Percentiles rank a stretch among this genome's conserved stretches.
Evolutionary conservation across 2,888 invertebrate genomes (phyloP).

Genomic region (Graphium colonna): DNA sequence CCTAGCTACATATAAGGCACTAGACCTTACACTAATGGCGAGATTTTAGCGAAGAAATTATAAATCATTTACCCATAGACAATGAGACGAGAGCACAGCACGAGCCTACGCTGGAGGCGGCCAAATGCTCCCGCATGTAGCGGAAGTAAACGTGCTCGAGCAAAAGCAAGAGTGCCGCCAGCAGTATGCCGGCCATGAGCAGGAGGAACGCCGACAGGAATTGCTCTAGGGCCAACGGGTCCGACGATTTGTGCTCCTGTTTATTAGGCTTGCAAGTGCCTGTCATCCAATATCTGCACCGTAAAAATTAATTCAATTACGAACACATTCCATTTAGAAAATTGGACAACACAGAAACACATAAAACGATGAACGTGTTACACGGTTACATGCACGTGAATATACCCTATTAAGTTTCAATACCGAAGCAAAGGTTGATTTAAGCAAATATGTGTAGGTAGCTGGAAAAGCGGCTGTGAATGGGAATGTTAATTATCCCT

Average conservation of each 20-base stretch:
- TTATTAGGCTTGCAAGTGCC: conserved; percentile 96
- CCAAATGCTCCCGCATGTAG: conserved; percentile 92
- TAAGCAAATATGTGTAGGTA: conserved; percentile 7
- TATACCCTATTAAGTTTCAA: background rate
- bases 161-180: conserved; percentile 92
- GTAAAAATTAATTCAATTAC: background rate
- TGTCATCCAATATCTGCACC: conserved; percentile 94
- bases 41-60: too few relatives aligned
- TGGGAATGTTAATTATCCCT: conserved; percentile 3
- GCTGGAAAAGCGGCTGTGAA: conserved; percentile 8
- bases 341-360: background rate
- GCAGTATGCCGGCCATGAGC: conserved; percentile 94
- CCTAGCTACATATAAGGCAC: too few relatives aligned
- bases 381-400: conserved; percentile 19
- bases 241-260: conserved; percentile 94
- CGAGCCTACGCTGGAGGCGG: conserved; percentile 93
- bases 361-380: background rate
- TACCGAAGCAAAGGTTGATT: conserved; percentile 10
- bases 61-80: conserved; percentile 84
- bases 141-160: conserved; percentile 97
- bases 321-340: background rate
- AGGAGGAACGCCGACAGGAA: conserved; percentile 98
- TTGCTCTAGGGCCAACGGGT: conserved; percentile 94
- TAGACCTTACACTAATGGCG: too few relatives aligned
- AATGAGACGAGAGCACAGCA: conserved; percentile 97